Evolutionary conservation across 2,797 vertebrate species (phyloP), one percentile per base, ranked within the genome.

Genomic region (Psittacula echo): DNA sequence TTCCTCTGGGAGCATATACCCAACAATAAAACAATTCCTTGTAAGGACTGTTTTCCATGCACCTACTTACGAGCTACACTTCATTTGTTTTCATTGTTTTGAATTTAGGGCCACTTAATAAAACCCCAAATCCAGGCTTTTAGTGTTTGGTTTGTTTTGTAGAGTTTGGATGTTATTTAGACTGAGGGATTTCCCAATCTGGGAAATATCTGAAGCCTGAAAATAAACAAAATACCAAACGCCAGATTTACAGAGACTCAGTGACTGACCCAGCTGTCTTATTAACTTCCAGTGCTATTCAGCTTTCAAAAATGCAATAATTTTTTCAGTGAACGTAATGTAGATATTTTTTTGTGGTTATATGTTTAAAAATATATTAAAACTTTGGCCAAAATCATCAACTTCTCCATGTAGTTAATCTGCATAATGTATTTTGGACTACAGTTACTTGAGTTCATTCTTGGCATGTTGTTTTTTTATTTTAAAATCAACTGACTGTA

Each of bases 1-100:
- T 67, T 95, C 96, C 88, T 87, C 58, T 83, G 65, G 62, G 84
- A 92, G 44, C 93, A 74, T 39, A 79, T 18, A 84, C 64, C 44
- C 39, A 71, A 85, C 34, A 5, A 93, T 58, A 61, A 58, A 90
- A 67, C 47, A 93, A 13, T 65, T 96, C 56, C 93, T 85, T 95
- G 92, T 90, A 79, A 91, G 77, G 53, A 93, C 60, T 16, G 89
- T 85, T 80, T 65, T 87, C 53, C 78, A 79, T 34, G 64, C 29
- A 18, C 81, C 81, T 45, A n/a, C 47, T 77, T 56, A 65, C 0
- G 29, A 65, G 13, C 32, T 91, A 88, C 68, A 62, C 5, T 47
- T 92, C 20, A 54, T 72, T 90, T 78, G 37, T 26, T 32, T 85
- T 54, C 26, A 84, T 65, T 95, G 85, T 48, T 95, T 60, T n/a